A percentile compares a stretch with the other conserved stretches of the same genome.
Conservation (phyloP, 2,113 vertebrate species). For the Chionomys nivalis region DNA sequence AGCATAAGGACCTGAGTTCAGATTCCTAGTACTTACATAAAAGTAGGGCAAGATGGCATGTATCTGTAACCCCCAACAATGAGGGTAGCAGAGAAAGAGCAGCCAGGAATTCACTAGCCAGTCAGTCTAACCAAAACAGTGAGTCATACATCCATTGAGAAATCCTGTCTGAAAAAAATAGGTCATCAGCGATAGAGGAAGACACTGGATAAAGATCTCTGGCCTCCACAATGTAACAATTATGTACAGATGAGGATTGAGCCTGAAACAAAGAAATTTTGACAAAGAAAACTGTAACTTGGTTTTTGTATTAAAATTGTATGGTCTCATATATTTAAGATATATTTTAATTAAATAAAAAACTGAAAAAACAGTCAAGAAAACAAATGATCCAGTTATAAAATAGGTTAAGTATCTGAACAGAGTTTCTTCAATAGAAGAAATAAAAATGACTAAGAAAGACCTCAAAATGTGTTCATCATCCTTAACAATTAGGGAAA, state of each 20-base stretch:
- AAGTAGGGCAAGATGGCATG: neutral
- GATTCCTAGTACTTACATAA: neutral
- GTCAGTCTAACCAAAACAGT: neutral
- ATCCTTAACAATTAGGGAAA: neutral
- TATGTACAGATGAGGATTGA: neutral
- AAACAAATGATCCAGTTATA: neutral
- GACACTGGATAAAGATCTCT: neutral
- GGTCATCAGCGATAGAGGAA: neutral
- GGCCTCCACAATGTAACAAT: neutral
- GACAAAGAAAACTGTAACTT: neutral
- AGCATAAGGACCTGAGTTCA: neutral
- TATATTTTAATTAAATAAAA: neutral
- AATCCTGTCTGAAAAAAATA: neutral
- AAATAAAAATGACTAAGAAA: neutral
- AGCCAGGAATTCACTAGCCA: neutral
- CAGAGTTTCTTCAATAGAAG: neutral
- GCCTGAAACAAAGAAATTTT: neutral
- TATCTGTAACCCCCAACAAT: neutral
- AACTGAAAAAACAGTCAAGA: neutral
- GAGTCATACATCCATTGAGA: neutral
- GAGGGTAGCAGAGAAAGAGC: neutral
- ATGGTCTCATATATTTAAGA: neutral
- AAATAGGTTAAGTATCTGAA: neutral
- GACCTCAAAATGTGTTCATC: neutral
- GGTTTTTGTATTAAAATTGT: constrained; percentile 36